Conservation (phyloP, 2,797 vertebrate species). For the Hozukius guyotensis region DNA sequence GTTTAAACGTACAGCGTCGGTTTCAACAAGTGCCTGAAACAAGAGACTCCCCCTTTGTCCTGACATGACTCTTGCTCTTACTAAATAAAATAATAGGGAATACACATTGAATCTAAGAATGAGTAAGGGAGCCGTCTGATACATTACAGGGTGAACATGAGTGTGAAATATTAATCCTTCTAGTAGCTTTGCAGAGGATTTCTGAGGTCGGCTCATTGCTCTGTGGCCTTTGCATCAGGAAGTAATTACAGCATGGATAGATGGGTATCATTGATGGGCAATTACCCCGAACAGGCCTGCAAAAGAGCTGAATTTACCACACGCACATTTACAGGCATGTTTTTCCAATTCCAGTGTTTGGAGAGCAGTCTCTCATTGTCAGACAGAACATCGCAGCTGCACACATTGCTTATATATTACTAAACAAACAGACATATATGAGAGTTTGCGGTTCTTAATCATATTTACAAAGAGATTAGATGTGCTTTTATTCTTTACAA, state of each 20-base stretch:
- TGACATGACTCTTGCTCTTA: constrained; percentile 21
- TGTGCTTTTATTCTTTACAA: constrained; percentile 1
- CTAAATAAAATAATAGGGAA: constrained; percentile 18
- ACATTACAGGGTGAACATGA: constrained; percentile 54
- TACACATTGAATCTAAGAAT: constrained; percentile 22
- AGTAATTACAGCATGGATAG: constrained; percentile 74
- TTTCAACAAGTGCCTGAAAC: constrained; percentile 41
- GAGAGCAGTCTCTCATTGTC: constrained; percentile 29
- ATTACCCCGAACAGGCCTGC: constrained; percentile 64
- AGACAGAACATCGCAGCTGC: constrained; percentile 4
- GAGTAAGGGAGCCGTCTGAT: constrained; percentile 45
- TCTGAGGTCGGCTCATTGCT: constrained; percentile 66
- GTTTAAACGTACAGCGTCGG: background rate
- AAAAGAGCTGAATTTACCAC: constrained; percentile 59
- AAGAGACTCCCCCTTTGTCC: constrained; percentile 17
- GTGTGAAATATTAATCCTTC: constrained; percentile 64
- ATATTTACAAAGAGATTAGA: constrained; percentile 11
- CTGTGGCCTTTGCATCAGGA: constrained; percentile 67
- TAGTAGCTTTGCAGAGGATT: constrained; percentile 62
- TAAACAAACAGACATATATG: constrained; percentile 21
- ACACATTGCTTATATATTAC: constrained; percentile 3
- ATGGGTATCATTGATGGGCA: constrained; percentile 75
- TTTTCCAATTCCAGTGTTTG: constrained; percentile 40
- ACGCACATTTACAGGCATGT: constrained; percentile 48
- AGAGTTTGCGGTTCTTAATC: background rate